Percentiles rank a stretch among this genome's conserved stretches.
Conservation (phyloP, 2,113 vertebrate genomes). For the Megaptera novaeangliae region DNA sequence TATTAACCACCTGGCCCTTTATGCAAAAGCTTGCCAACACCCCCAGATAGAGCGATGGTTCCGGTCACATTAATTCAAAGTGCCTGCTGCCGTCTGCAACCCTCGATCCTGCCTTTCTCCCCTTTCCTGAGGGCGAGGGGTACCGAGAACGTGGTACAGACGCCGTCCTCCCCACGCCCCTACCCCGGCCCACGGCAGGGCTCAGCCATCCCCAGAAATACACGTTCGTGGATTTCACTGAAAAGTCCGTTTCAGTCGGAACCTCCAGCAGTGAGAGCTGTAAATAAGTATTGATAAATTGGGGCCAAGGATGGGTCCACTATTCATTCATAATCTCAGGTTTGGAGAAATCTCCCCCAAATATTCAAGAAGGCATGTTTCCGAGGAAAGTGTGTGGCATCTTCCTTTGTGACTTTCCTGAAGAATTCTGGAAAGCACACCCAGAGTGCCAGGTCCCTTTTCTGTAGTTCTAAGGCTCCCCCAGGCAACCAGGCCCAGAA, state of each 20-base stretch:
- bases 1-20: background rate
- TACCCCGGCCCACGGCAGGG: background rate
- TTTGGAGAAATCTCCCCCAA: background rate
- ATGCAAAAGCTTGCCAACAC: background rate
- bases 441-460: background rate
- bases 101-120: background rate
- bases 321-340: background rate
- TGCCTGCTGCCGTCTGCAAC: background rate
- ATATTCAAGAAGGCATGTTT: background rate
- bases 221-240: accelerated
- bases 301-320: background rate
- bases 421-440: background rate
- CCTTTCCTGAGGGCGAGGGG: too few relatives aligned
- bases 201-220: accelerated
- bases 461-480: background rate
- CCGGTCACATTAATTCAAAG: background rate
- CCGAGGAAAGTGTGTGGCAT: background rate
- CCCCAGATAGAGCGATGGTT: background rate
- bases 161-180: accelerated
- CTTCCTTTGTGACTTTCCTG: background rate
- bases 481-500: too few relatives aligned
- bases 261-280: background rate
- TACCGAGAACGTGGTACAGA: accelerated
- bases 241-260: background rate
- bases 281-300: too few relatives aligned